Evolutionary conservation across 2,113 vertebrate species (phyloP), one percentile per base, ranked within the genome.

Genomic region (Chaenogobius annularis): DNA sequence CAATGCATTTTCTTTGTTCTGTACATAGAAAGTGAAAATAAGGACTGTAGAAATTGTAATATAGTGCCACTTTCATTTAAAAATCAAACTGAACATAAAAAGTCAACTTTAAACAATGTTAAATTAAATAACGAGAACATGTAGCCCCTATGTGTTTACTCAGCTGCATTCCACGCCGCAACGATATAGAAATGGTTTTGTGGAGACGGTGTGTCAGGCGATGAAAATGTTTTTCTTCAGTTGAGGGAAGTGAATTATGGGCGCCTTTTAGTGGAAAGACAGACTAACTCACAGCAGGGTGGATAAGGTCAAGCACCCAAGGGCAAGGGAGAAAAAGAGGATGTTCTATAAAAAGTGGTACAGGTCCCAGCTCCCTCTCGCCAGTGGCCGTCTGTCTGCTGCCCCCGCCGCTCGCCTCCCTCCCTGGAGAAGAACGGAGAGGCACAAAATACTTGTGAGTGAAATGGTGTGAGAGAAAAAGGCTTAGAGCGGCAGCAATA

Each of bases 401-500:
- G 3, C 23, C 74, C 70, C 20, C 12, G 44, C 68, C 26, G 46
- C 35, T 69, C 46, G 5, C 75, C 63, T 37, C 46, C 70, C 62
- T 81, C 73, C 72, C 59, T 14, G 59, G 73, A 76, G 78, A 87
- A 66, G 55, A 84, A 77, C 67, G 48, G 35, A 48, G 61, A 47
- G 20, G 43, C 44, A 12, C 56, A 56, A 86, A 84, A 78, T 70
- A 82, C 84, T 85, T 87, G 76, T 66, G 70, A 81, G 77, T 81
- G 86, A 89, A 89, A 91, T 85, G 81, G 82, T 81, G 77, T 86
- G 79, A 83, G 73, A 84, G 26, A 80, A 78, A 84, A 85, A 77
- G 81, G 68, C 72, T 84, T 69, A 65, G 75, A 84, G 82, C 78
- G 26, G 80, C 64, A 67, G 72, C 64, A 83, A 82, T 75, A 81